Evolutionary conservation across 2,888 invertebrate genomes (phyloP), one percentile per base, ranked within the genome.

Genomic region (Eutolmus rufibarbis): DNA sequence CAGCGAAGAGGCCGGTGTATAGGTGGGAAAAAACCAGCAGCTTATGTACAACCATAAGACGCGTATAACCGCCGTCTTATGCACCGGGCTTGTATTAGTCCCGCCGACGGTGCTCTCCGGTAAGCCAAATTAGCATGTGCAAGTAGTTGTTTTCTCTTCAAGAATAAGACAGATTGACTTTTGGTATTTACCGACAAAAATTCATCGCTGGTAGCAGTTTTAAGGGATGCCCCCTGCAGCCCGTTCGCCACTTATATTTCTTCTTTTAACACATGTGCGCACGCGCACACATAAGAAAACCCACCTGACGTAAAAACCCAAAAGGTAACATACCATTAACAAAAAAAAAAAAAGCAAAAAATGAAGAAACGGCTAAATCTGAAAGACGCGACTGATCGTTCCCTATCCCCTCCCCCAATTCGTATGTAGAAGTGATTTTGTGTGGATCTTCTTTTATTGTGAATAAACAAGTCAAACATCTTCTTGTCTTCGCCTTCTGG

Each of bases 111-210:
- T 82, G 16, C 51, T 79, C 46, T 19, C 31, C 37, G 8, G 19
- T 85, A 74, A 74, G n/a, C 85, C 43, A 85, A 85, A 85, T 85
- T 85, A 85, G 85, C 85, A 85, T 85, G 85, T 74, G 74, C 85
- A 85, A 85, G 85, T 85, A 34, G 85, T 85, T 85, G 85, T 85
- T 85, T 85, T 74, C 85, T 74, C 85, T 74, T 85, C 85, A 85
- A 43, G 74, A 85, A 85, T 85, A 85, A 85, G 85, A 85, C 85
- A 74, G 85, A 85, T 85, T 85, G 85, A 85, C 85, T 85, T 85
- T 85, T 85, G 85, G 85, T 85, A 86, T 86, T 77, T 86, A 86
- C 76, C 76, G 86, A 86, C 76, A 77, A 77, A 66, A 86, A 86
- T 86, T 86, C 86, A 77, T 77, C 77, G 74, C 86, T 77, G 86